phyloP scores from a whole-genome alignment of 2,113 vertebrate genomes.

The Lampris megalopsis region DNA sequence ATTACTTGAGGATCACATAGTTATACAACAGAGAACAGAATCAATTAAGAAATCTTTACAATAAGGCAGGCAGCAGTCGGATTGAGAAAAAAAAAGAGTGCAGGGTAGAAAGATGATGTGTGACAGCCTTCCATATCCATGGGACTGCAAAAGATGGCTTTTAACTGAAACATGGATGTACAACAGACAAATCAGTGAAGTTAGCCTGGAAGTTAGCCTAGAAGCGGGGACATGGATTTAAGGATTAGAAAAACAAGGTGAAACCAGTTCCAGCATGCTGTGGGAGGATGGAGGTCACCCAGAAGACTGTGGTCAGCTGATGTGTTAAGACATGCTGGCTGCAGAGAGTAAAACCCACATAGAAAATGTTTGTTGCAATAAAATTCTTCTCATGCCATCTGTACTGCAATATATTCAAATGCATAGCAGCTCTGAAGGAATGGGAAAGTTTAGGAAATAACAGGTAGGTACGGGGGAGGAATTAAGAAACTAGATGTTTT shows the following conservation, averaged over 20 bases:
- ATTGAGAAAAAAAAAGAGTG: slow-evolving; percentile 52
- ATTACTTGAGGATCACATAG: slow-evolving; percentile 69
- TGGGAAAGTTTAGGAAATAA: neutral
- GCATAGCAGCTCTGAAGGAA: slow-evolving; percentile 45
- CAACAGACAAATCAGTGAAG: slow-evolving; percentile 75
- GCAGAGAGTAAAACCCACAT: slow-evolving; percentile 69
- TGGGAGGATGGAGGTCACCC: slow-evolving; percentile 67
- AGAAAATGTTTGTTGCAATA: slow-evolving; percentile 85
- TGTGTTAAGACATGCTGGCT: slow-evolving; percentile 81
- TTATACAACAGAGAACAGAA: slow-evolving; percentile 93
- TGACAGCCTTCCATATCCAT: slow-evolving; percentile 73
- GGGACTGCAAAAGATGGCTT: slow-evolving; percentile 64
- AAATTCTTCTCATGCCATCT: slow-evolving; percentile 93
- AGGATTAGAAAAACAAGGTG: slow-evolving; percentile 79
- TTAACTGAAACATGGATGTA: slow-evolving; percentile 74
- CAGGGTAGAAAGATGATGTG: slow-evolving; percentile 56
- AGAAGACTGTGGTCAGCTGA: slow-evolving; percentile 67
- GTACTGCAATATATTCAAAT: slow-evolving; percentile 57
- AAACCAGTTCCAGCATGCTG: slow-evolving; percentile 83
- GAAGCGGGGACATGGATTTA: slow-evolving; percentile 71
- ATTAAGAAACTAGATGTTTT: slow-evolving; percentile 78
- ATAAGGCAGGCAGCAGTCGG: slow-evolving; percentile 77
- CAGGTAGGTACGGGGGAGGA: slow-evolving; percentile 29
- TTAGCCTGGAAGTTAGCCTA: slow-evolving; percentile 83
- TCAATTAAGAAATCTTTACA: slow-evolving; percentile 84